These are phyloP conservation scores for Carpatolechia fugitivella DNA, from an alignment of 2,888 invertebrate genomes.

Conservation along the genomic window DNA sequence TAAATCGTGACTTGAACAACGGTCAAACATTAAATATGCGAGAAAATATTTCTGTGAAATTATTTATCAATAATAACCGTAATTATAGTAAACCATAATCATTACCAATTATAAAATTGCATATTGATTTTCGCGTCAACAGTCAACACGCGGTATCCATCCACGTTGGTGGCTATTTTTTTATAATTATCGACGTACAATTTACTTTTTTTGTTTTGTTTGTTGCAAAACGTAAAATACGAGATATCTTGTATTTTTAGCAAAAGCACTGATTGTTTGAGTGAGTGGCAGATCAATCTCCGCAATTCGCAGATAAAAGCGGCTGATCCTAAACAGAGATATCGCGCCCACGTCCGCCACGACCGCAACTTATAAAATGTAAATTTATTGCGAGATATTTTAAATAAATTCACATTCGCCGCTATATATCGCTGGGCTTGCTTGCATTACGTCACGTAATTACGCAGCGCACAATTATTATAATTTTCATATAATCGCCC, in stretches of 20 bases:
- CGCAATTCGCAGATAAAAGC: slow-evolving; percentile 57
- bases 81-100: slow-evolving; percentile 11
- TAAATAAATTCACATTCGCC: slow-evolving; percentile 75
- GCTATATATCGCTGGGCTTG: slow-evolving; percentile 65
- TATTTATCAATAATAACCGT: slow-evolving; percentile 12
- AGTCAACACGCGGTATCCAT: background rate
- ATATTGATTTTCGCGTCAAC: slow-evolving; percentile 8
- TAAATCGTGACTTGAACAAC: slow-evolving; percentile 40
- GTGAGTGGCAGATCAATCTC: slow-evolving; percentile 46
- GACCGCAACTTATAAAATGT: slow-evolving; percentile 72
- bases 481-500: slow-evolving; percentile 75
- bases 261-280: slow-evolving; percentile 25
- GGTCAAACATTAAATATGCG: slow-evolving; percentile 24
- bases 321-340: slow-evolving; percentile 70
- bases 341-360: slow-evolving; percentile 54
- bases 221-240: background rate
- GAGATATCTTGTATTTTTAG: background rate
- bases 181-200: background rate
- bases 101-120: slow-evolving; percentile 11
- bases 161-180: background rate
- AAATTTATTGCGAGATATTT: slow-evolving; percentile 76
- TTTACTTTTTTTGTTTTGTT: background rate
- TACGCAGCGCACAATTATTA: slow-evolving; percentile 73
- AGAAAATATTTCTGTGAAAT: slow-evolving; percentile 17
- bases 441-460: slow-evolving; percentile 73